Evolutionary conservation across 2,888 invertebrate species (phyloP).

Genomic region (Margaritifera margaritifera): DNA sequence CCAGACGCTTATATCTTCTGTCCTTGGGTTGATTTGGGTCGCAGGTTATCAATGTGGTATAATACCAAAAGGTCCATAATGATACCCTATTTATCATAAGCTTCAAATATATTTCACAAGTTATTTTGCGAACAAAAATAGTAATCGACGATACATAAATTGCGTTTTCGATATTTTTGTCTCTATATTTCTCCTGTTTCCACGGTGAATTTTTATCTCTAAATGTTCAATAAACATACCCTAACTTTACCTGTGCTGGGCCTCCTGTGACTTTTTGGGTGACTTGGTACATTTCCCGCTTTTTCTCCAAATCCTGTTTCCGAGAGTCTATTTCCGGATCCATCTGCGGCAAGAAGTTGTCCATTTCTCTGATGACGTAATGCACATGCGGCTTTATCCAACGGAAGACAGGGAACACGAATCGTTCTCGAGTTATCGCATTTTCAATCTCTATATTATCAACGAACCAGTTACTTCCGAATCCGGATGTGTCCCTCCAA

Average conservation of each 20-base stretch:
- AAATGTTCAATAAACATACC: no score
- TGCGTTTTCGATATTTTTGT: no score
- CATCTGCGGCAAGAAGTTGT: conserved; percentile 70
- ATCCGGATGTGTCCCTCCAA: conserved; percentile 68
- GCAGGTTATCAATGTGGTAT: no score
- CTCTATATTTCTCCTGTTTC: no score
- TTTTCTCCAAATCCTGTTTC: conserved; percentile 66
- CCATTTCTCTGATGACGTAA: conserved; percentile 69
- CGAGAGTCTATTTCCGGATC: conserved; percentile 68
- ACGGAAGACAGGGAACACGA: conserved; percentile 70
- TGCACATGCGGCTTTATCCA: conserved; percentile 69
- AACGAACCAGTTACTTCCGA: conserved; percentile 71
- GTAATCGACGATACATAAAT: no score
- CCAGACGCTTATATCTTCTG: no score
- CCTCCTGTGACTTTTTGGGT: conserved; percentile 36
- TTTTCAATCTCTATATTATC: conserved; percentile 60
- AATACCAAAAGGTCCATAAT: no score
- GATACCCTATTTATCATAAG: no score
- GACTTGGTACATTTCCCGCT: conserved; percentile 57
- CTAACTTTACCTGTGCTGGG: conserved; percentile 45
- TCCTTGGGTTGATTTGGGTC: no score
- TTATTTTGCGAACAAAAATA: no score
- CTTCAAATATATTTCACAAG: no score
- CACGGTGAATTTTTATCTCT: no score
- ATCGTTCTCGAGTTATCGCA: conserved; percentile 35